Percentiles rank a stretch among this genome's conserved stretches.
Evolutionary conservation across 2,888 invertebrate species (phyloP).

Genomic region (Elysia crispata): DNA sequence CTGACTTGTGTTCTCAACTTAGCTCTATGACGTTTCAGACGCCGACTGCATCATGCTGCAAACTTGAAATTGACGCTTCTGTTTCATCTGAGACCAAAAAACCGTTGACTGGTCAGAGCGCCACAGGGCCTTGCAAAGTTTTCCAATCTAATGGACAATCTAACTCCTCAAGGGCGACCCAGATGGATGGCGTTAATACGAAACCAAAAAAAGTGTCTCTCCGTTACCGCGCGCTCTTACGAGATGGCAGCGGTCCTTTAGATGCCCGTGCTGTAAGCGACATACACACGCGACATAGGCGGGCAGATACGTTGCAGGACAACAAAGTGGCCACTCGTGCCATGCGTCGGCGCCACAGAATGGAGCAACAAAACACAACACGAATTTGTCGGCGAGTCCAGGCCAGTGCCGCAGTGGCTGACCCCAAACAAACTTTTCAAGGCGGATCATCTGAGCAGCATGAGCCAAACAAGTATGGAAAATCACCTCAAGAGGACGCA

Average conservation of each 20-base stretch:
- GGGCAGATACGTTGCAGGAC: background rate
- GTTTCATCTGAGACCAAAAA: no score
- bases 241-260: constrained; percentile 10
- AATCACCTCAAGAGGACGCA: no score
- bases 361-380: background rate
- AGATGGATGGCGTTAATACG: background rate
- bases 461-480: no score
- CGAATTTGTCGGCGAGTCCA: background rate
- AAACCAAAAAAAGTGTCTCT: constrained; percentile 34
- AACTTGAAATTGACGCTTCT: no score
- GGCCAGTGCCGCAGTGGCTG: background rate
- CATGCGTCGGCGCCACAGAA: background rate
- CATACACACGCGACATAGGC: background rate
- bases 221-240: constrained; percentile 22
- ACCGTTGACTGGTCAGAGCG: no score
- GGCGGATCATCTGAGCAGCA: no score
- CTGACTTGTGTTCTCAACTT: constrained; percentile 26
- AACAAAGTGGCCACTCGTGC: constrained; percentile 5
- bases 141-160: no score
- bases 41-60: background rate
- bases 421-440: no score
- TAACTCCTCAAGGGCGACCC: background rate
- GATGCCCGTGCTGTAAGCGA: constrained; percentile 27
- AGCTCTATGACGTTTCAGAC: constrained; percentile 24
- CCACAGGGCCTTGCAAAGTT: no score